Evolutionary conservation across 2,113 vertebrate species (phyloP).

Genomic region (Nymphicus hollandicus): DNA sequence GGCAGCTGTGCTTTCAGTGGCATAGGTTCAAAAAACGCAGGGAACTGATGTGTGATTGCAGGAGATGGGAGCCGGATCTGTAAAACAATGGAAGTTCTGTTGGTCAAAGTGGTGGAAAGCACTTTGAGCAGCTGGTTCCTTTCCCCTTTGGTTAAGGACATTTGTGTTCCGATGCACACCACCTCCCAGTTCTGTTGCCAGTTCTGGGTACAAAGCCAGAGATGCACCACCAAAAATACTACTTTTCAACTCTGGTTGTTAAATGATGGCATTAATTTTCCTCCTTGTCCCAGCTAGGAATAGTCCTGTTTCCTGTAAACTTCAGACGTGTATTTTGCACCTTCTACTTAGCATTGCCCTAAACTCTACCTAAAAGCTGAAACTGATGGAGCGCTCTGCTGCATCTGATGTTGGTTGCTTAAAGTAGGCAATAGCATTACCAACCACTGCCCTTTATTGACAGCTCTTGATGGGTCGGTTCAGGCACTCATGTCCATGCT

Average conservation of each 20-base stretch:
- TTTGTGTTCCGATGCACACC: fast-evolving
- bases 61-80: background rate
- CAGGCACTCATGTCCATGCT: background rate
- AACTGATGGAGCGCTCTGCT: background rate
- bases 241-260: background rate
- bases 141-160: background rate
- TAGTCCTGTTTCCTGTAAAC: background rate
- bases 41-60: background rate
- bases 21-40: background rate
- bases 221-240: background rate
- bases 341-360: background rate
- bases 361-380: background rate
- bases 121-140: background rate
- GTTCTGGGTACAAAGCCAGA: background rate
- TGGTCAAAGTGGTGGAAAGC: background rate
- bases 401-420: background rate
- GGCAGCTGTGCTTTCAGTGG: background rate
- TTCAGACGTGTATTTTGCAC: background rate
- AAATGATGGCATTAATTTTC: background rate
- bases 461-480: background rate
- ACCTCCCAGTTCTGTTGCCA: background rate
- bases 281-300: background rate
- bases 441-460: background rate
- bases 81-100: background rate
- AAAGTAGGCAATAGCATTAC: background rate